A percentile compares a stretch with the other conserved stretches of the same genome.
These are phyloP conservation scores for Camponotus floridanus DNA, from an alignment of 1,140 invertebrate genomes.

Conservation along the genomic window DNA sequence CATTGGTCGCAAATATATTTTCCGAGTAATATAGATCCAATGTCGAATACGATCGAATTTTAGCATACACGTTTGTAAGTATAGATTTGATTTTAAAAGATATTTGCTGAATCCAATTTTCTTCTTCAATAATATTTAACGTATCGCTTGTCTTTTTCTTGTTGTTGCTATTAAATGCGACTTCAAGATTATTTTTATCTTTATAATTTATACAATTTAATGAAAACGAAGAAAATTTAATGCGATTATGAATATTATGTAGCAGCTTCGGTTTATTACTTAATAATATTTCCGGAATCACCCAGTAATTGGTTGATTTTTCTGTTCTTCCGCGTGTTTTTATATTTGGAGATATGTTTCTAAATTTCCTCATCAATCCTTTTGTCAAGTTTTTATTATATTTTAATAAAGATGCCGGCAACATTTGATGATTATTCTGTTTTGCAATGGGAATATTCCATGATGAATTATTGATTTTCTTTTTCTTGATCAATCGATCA, in stretches of 20 bases:
- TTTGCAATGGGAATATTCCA: background rate
- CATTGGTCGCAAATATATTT: conserved; percentile 14
- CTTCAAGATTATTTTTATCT: background rate
- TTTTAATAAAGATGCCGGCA: background rate
- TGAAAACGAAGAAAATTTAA: conserved; percentile 9
- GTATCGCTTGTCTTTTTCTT: background rate
- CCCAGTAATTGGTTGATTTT: conserved; percentile 51
- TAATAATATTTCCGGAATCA: conserved; percentile 6
- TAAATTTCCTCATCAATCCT: background rate
- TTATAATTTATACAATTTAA: background rate
- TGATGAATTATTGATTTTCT: background rate
- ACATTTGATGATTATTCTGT: conserved; percentile 27
- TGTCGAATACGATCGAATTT: background rate
- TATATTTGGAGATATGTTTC: background rate
- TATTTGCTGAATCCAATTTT: conserved; percentile 33
- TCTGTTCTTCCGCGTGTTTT: background rate
- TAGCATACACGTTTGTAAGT: background rate
- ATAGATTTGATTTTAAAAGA: conserved; percentile 13
- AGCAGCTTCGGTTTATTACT: conserved; percentile 55
- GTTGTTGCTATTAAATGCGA: background rate
- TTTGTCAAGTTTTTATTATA: background rate
- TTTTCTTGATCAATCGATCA: background rate
- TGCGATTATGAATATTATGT: conserved; percentile 11
- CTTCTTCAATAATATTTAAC: conserved; percentile 5
- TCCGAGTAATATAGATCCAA: conserved; percentile 23